These are phyloP conservation scores for Cephalotes varians DNA, from an alignment of 2,888 invertebrate species.

Conservation along the genomic window DNA sequence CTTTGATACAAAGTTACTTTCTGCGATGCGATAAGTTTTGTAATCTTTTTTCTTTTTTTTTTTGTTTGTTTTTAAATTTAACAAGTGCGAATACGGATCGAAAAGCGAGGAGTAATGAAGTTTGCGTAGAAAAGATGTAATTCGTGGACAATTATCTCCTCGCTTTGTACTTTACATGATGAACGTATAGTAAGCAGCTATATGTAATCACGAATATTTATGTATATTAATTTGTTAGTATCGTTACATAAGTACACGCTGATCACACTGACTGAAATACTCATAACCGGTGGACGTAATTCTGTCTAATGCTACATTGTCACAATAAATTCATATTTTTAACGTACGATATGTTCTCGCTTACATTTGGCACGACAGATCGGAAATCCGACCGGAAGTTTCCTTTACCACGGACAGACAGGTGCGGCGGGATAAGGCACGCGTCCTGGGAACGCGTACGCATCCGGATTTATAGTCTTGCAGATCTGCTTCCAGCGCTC, in stretches of 20 bases:
- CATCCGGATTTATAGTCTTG: slow-evolving; percentile 88
- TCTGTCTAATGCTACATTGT: slow-evolving; percentile 69
- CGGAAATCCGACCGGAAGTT: not conserved
- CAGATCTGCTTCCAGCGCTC: slow-evolving; percentile 91
- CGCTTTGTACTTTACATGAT: slow-evolving; percentile 57
- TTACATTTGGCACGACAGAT: slow-evolving; percentile 45
- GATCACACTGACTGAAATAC: slow-evolving; percentile 73
- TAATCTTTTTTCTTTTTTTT: not conserved
- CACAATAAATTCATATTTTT: slow-evolving; percentile 79
- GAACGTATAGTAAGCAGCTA: slow-evolving; percentile 39
- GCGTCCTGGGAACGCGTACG: slow-evolving; percentile 88
- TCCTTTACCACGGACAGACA: slow-evolving; percentile 88
- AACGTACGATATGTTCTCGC: slow-evolving; percentile 54
- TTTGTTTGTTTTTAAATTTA: not conserved
- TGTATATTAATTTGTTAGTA: slow-evolving; percentile 62
- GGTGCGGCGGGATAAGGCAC: slow-evolving; percentile 88
- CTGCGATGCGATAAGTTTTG: not conserved
- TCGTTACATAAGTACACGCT: slow-evolving; percentile 45
- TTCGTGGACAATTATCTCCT: slow-evolving; percentile 33
- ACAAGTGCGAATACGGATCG: not conserved
- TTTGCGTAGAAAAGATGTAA: slow-evolving; percentile 52
- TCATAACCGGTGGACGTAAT: slow-evolving; percentile 66
- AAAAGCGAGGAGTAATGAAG: slow-evolving; percentile 4
- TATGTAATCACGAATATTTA: slow-evolving; percentile 57
- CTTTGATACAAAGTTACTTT: not conserved